These are phyloP conservation scores for Zoanthus solanderi DNA, from an alignment of 92 coral and sea anemone species.

Conservation along the genomic window DNA sequence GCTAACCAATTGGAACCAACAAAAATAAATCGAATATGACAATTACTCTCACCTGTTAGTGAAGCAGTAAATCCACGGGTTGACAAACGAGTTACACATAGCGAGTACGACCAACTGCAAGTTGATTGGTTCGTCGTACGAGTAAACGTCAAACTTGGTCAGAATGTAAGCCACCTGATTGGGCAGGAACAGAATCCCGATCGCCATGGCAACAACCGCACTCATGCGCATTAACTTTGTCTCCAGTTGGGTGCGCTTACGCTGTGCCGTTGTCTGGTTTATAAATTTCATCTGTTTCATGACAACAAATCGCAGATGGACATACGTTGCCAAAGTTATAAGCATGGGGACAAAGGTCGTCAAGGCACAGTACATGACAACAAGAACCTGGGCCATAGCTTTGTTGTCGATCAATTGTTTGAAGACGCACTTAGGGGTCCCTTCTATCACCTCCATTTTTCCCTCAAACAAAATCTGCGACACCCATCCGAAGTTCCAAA, in stretches of 20 bases:
- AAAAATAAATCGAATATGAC: too few species aligned
- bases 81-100: slow-evolving; percentile 29
- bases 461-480: slow-evolving; percentile 31
- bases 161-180: slow-evolving; percentile 41
- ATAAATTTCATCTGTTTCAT: neutral
- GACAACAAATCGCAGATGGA: slow-evolving; percentile 6
- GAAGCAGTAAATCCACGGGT: slow-evolving; percentile 32
- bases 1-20: too few species aligned
- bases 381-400: slow-evolving; percentile 20
- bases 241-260: slow-evolving; percentile 10
- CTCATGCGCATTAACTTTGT: slow-evolving; percentile 25
- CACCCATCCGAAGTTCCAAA: slow-evolving; percentile 38
- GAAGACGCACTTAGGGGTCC: slow-evolving; percentile 25
- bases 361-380: slow-evolving; percentile 31
- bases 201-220: slow-evolving; percentile 27
- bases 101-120: slow-evolving; percentile 33
- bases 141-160: slow-evolving; percentile 36
- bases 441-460: slow-evolving; percentile 3
- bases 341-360: slow-evolving; percentile 38
- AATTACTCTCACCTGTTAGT: slow-evolving; percentile 24
- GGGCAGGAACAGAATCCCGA: slow-evolving; percentile 29
- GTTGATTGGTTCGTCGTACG: slow-evolving; percentile 36
- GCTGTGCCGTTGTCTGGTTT: slow-evolving; percentile 1
- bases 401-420: slow-evolving; percentile 19
- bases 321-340: slow-evolving; percentile 26